Evolutionary conservation across 1,140 invertebrate genomes (phyloP).

Genomic region (Drosophila oshimai): DNA sequence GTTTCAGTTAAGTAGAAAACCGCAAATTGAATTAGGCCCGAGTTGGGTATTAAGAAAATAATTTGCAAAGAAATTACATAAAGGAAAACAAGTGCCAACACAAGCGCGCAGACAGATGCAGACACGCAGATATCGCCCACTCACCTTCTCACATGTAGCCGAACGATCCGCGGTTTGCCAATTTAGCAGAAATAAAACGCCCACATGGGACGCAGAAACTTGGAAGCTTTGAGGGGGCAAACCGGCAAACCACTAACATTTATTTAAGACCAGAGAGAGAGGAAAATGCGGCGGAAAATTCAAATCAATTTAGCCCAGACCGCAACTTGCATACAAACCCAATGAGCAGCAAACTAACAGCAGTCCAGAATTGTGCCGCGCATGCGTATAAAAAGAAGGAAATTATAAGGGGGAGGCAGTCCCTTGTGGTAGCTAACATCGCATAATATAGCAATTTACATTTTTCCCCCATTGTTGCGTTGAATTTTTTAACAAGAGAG

Average conservation of each 20-base stretch:
- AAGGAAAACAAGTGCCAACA: constrained; percentile 72
- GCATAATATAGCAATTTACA: constrained; percentile 71
- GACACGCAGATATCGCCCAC: constrained; percentile 54
- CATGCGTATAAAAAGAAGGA: constrained; percentile 28
- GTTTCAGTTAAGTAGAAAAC: constrained; percentile 35
- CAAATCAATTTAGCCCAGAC: constrained; percentile 72
- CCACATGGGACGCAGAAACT: constrained; percentile 48
- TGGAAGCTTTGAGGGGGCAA: constrained; percentile 64
- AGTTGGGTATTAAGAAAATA: constrained; percentile 55
- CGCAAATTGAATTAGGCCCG: constrained; percentile 71
- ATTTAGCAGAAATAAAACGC: constrained; percentile 77
- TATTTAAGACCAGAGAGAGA: constrained; percentile 23
- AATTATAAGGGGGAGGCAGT: not conserved
- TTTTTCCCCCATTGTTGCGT: constrained; percentile 20
- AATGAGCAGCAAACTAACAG: constrained; percentile 10
- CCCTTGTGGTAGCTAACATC: constrained; percentile 5
- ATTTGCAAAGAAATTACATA: constrained; percentile 79
- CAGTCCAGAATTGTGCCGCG: constrained; percentile 39
- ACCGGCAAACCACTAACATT: constrained; percentile 65
- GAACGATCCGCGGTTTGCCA: constrained; percentile 62
- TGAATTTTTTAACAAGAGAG: constrained; percentile 13
- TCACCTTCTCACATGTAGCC: constrained; percentile 26
- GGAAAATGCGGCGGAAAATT: constrained; percentile 64
- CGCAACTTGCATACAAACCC: constrained; percentile 58
- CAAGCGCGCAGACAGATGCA: constrained; percentile 23